These are phyloP conservation scores for Hypocryptadius cinnamomeus DNA, from an alignment of 2,113 vertebrate species.

Conservation along the genomic window DNA sequence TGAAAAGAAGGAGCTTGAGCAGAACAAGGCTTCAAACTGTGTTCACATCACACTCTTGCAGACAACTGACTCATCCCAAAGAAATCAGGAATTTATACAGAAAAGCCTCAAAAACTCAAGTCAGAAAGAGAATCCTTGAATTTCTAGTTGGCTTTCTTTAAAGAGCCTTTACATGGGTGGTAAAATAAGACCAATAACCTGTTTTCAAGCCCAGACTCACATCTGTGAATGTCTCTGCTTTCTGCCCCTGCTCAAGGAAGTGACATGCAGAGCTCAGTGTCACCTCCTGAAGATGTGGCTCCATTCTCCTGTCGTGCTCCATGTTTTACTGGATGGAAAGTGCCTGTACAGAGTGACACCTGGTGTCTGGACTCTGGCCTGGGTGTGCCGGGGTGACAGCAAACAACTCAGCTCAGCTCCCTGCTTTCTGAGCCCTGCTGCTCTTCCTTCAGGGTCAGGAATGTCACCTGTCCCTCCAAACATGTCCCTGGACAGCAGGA, in stretches of 20 bases:
- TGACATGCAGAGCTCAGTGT: neutral
- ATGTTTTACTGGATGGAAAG: neutral
- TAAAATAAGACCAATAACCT: neutral
- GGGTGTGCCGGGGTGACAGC: neutral
- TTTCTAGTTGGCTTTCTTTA: neutral
- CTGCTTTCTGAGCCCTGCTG: neutral
- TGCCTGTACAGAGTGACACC: fast-evolving
- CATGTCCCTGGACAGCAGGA: neutral
- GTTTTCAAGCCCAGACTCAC: neutral
- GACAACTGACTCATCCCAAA: neutral
- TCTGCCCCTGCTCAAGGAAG: neutral
- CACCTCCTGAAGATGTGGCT: neutral
- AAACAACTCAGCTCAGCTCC: neutral
- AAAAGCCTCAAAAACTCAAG: neutral
- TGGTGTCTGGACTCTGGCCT: slow-evolving; percentile 24
- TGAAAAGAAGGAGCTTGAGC: neutral
- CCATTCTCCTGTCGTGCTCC: fast-evolving
- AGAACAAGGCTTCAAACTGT: neutral
- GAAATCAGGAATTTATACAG: neutral
- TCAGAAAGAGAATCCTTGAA: neutral
- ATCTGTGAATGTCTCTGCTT: neutral
- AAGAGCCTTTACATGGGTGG: neutral
- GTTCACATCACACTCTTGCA: neutral
- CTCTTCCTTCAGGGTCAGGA: neutral
- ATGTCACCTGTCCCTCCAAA: neutral